Conservation (phyloP, 2,888 invertebrate genomes). For the Mycogona germanica region DNA sequence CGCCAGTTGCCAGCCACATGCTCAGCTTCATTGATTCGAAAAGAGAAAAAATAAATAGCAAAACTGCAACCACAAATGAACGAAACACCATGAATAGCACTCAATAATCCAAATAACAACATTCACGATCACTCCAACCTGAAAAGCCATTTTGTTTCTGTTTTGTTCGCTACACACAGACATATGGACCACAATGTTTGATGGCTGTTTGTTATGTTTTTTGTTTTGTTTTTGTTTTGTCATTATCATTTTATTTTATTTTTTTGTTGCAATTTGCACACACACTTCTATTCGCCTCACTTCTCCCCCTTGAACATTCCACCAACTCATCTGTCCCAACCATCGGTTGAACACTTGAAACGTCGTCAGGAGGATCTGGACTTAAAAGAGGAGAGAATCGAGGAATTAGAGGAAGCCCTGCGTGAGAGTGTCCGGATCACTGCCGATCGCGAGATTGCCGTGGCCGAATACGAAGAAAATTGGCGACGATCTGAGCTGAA, state of each 20-base stretch:
- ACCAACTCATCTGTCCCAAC: conserved; percentile 3
- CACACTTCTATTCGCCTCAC: not conserved
- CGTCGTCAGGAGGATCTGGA: conserved; percentile 27
- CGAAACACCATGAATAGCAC: no score
- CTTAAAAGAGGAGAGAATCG: conserved; percentile 51
- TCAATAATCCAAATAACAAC: no score
- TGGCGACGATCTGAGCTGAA: conserved; percentile 6
- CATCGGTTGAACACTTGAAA: not conserved
- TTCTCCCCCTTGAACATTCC: not conserved
- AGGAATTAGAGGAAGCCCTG: conserved; percentile 70
- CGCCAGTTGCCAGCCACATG: no score
- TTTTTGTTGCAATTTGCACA: not conserved
- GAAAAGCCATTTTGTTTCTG: no score
- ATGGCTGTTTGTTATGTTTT: conserved; percentile 2
- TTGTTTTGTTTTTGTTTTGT: conserved; percentile 17
- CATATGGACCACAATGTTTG: no score
- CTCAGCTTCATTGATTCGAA: no score
- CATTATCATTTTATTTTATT: conserved; percentile 13
- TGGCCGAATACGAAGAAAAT: conserved; percentile 8
- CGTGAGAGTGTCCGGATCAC: conserved; percentile 63
- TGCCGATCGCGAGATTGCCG: conserved; percentile 47
- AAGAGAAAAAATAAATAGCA: no score
- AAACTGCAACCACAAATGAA: no score
- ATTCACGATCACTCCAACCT: no score
- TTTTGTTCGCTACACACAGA: no score